Evolutionary conservation across 2,888 invertebrate genomes (phyloP).

Genomic region (Archips xylosteana): DNA sequence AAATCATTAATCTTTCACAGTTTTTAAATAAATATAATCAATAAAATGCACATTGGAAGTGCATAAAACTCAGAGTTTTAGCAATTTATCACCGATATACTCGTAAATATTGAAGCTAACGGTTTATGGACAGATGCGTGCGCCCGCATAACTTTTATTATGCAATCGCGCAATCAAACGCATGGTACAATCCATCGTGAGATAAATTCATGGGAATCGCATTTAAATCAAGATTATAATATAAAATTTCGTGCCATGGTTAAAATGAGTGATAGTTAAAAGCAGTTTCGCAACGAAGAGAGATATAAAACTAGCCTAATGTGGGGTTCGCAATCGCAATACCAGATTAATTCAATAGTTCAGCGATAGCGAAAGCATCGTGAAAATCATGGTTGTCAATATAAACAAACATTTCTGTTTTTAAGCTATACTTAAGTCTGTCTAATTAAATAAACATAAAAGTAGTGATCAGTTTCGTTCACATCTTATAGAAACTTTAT

Average conservation of each 20-base stretch:
- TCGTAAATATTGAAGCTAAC: constrained; percentile 53
- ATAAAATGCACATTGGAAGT: constrained; percentile 8
- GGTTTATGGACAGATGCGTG: constrained; percentile 50
- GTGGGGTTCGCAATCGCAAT: too few relatives aligned
- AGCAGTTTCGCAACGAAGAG: neutral
- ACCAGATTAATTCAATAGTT: too few relatives aligned
- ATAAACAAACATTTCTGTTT: too few relatives aligned
- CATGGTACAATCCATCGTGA: constrained; percentile 41
- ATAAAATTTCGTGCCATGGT: neutral
- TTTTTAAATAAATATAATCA: neutral
- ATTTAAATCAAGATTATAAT: neutral
- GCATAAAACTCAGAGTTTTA: neutral
- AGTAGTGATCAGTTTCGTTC: neutral
- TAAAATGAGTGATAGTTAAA: neutral
- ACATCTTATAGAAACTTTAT: neutral
- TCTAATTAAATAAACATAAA: neutral
- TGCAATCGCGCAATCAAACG: constrained; percentile 51
- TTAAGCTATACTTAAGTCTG: neutral
- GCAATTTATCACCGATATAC: constrained; percentile 31
- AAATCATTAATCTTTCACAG: neutral
- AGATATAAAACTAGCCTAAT: too few relatives aligned
- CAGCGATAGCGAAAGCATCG: too few relatives aligned
- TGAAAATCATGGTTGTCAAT: too few relatives aligned
- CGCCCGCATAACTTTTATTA: constrained; percentile 56
- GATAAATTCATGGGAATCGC: constrained; percentile 34